Evolutionary conservation across 1,140 invertebrate species (phyloP).

Genomic region (Teleogryllus occipitalis): DNA sequence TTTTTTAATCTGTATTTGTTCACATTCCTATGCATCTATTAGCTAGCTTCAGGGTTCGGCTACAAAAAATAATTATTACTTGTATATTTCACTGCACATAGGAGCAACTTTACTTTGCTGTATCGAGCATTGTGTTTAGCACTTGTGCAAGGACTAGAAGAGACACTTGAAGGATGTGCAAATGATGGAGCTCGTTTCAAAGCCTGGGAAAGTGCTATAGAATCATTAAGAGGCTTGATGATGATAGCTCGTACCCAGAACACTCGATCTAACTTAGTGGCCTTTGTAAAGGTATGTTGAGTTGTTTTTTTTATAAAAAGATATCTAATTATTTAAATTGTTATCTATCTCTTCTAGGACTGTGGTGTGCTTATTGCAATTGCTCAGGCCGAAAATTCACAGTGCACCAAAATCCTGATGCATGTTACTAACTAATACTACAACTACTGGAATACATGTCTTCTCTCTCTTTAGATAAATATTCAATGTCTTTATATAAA

Average conservation of each 20-base stretch:
- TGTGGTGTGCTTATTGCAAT: neutral
- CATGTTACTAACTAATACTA: no score
- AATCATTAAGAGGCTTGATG: neutral
- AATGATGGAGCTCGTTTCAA: neutral
- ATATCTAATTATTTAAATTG: no score
- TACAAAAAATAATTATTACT: no score
- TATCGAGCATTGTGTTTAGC: neutral
- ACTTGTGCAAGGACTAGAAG: neutral
- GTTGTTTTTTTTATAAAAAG: no score
- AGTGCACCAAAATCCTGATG: no score
- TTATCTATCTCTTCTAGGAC: neutral
- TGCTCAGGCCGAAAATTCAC: no score
- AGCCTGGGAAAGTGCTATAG: neutral
- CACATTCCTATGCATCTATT: no score
- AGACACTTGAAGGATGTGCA: neutral
- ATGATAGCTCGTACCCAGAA: neutral
- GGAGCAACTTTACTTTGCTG: neutral
- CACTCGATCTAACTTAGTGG: neutral
- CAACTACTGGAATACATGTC: no score
- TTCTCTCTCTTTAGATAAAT: no score
- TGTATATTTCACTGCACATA: neutral
- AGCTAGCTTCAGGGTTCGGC: no score
- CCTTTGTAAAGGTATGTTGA: neutral
- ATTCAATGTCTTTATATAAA: no score
- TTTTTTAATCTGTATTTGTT: no score